Percentiles rank a stretch among this genome's conserved stretches.
phyloP scores from a whole-genome alignment of 2,113 vertebrate species.

The Melanotaenia duboulayi region DNA sequence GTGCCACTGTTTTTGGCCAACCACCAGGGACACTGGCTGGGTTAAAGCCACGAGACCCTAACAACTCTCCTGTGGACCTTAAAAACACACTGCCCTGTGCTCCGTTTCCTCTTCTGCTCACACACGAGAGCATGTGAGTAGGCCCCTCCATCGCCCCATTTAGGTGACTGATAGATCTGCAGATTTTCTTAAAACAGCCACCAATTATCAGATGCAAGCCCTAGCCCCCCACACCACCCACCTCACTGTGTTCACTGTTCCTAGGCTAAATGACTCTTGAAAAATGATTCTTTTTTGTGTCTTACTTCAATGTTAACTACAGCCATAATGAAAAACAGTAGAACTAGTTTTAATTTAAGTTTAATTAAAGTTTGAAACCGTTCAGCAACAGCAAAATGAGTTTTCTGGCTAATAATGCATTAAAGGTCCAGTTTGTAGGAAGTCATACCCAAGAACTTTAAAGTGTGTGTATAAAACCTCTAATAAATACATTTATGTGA shows the following conservation, averaged over 20 bases:
- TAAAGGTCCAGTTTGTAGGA: too few species aligned
- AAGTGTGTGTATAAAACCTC: too few species aligned
- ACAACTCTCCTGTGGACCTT: constrained; percentile 61
- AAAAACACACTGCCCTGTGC: constrained; percentile 52
- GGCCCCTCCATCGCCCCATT: constrained; percentile 57
- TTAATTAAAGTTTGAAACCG: constrained; percentile 47
- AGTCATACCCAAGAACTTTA: too few species aligned
- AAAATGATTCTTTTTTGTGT: constrained; percentile 42
- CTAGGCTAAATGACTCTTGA: constrained; percentile 40
- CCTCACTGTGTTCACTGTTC: constrained; percentile 46
- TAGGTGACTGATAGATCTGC: constrained; percentile 77
- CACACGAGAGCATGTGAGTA: constrained; percentile 50
- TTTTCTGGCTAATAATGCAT: too few species aligned
- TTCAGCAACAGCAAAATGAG: constrained; percentile 12
- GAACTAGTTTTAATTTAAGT: too few species aligned
- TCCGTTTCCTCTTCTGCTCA: constrained; percentile 27
- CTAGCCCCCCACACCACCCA: constrained; percentile 17
- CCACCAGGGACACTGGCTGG: constrained; percentile 64
- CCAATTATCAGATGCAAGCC: constrained; percentile 77
- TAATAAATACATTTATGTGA: too few species aligned
- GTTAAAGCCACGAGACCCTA: constrained; percentile 47
- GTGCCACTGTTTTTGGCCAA: constrained; percentile 56
- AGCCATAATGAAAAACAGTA: too few species aligned
- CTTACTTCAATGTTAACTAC: too few species aligned
- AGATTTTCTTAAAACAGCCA: constrained; percentile 75